Base-by-base conservation (phyloP, 2,888 invertebrate genomes). In the Harmothoe impar region DNA sequence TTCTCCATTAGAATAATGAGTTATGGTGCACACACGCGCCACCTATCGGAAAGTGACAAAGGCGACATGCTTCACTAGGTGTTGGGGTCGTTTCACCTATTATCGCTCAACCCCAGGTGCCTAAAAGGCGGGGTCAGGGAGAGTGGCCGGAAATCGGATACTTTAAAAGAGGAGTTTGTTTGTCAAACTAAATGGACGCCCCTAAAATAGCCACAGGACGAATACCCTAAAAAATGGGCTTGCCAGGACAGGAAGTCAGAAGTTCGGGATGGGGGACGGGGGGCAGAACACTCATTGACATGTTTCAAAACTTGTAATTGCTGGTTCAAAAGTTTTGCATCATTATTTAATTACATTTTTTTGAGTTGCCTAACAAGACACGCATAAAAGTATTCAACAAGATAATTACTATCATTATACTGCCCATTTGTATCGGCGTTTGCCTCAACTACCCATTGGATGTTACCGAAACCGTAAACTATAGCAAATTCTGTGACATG, bases 81-180 rank as follows among this genome's bases (percentile, higher is more conserved):
- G 86, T 86, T 15, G 17, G 56, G 86, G 86, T 86, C 54, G 54
- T 56, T 56, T 52, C 86, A 17, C 86, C 29, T 86, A 86, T 86
- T 86, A 86, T 86, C 86, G 52, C 86, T 25, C 86, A 33, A 43
- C 20, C 43, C 81, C 81, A 81, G 81, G 81, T 81, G 81, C 81
- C 81, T 35, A 43, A 15, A 81, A 54, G 86, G 51, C 43, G 23
- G 23, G 35, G 43, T 54, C 86, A 52, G 17, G 86, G 86, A n/a
- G 51, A 35, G n/a, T 33, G 54, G 86, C 54, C 15, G 29, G 86
- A 31, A 86, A 86, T 31, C 31, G 5, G 86, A 86, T 54, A 86
- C 54, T 86, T 86, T 86, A 86, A 86, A 86, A 56, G 52, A 54
- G 17, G 25, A 86, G 15, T 54, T 86, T 52, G 86, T 86, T 25